phyloP scores from a whole-genome alignment of 1,140 invertebrate genomes.

The Caenorhabditis inopinata region DNA sequence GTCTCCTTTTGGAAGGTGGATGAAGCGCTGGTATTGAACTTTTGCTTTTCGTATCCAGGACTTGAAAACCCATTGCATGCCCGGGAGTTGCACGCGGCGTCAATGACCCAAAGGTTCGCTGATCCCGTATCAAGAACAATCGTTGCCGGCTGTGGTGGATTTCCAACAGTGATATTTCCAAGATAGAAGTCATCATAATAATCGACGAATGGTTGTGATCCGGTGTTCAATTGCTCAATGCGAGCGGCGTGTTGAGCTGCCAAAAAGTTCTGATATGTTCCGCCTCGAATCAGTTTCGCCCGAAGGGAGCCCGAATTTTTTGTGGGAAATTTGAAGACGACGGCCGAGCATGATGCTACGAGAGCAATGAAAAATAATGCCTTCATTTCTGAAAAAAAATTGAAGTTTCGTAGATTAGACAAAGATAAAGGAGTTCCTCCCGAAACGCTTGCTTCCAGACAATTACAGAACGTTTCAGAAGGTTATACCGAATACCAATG shows the following conservation, averaged over 20 bases:
- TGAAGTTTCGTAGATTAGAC: too few species aligned
- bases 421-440: too few species aligned
- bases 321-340: background rate
- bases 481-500: too few species aligned
- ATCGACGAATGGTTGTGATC: constrained; percentile 15
- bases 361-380: too few species aligned
- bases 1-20: too few species aligned
- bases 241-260: background rate
- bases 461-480: too few species aligned
- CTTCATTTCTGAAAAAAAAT: too few species aligned
- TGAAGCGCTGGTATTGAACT: background rate
- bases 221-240: background rate
- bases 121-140: constrained; percentile 49
- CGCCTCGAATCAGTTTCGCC: background rate
- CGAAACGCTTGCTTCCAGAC: too few species aligned
- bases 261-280: constrained; percentile 6
- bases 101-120: constrained; percentile 50
- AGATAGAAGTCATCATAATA: constrained; percentile 26
- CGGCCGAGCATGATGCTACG: too few species aligned
- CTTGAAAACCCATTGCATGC: constrained; percentile 45
- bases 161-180: background rate
- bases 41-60: background rate
- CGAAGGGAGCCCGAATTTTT: background rate
- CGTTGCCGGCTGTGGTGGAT: constrained; percentile 33
- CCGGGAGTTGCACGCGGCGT: constrained; percentile 33